These are phyloP conservation scores for Procambarus virginalis DNA, from an alignment of 1,140 invertebrate species.

Conservation along the genomic window DNA sequence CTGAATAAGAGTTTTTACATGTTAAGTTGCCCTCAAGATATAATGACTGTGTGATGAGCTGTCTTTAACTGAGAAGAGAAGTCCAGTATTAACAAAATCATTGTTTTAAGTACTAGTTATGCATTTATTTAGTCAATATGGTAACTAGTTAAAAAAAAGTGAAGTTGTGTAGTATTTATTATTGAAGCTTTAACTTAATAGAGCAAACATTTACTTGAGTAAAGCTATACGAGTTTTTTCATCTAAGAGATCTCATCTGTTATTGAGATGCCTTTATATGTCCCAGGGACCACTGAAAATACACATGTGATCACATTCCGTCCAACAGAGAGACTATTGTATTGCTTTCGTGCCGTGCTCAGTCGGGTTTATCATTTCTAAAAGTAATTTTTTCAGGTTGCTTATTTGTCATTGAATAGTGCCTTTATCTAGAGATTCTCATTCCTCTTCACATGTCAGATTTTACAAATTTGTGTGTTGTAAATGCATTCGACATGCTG, in stretches of 20 bases:
- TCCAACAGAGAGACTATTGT: background rate
- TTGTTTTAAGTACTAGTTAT: background rate
- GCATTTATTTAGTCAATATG: background rate
- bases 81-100: background rate
- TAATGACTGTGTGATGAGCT: too few relatives aligned
- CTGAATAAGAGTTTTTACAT: too few relatives aligned
- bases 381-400: background rate
- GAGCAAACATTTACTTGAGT: background rate
- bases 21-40: too few relatives aligned
- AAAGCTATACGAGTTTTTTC: background rate
- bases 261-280: background rate
- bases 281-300: background rate
- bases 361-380: background rate
- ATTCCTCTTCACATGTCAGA: background rate
- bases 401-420: background rate
- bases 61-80: too few relatives aligned
- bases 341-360: background rate
- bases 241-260: background rate
- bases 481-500: background rate
- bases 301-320: background rate
- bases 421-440: background rate
- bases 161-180: background rate
- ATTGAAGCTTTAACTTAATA: background rate
- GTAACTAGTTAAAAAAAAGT: background rate
- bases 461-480: background rate